Base-by-base conservation (phyloP, 2,797 vertebrate species). In the Sebastiscus albofasciatus region DNA sequence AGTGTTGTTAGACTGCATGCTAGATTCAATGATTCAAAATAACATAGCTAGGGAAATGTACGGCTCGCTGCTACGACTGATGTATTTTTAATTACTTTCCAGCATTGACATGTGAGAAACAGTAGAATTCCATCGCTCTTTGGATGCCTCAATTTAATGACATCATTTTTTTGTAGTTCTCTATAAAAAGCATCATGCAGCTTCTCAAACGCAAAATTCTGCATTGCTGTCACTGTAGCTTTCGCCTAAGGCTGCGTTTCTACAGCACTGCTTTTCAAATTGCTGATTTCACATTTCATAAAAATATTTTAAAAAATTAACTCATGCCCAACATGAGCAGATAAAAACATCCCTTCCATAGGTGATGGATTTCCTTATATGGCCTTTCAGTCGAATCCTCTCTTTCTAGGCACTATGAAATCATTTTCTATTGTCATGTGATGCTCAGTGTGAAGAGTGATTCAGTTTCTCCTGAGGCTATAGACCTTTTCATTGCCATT, bases 211-310 rank as follows among this genome's bases (percentile, higher is more conserved):
- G 5, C 18, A 55, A 56, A 66, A 65, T 72, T 27, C 16, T 56
- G 18, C 55, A 75, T 62, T 33, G 22, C 31, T 67, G 46, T 65
- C 24, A 33, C 12, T 71, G 39, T n/a, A 61, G 29, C 39, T 18
- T 65, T 76, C 65, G 67, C 77, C 62, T 12, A 4, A n/a, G 64
- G 77, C 46, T 36, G 14, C 2, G 1, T 33, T 56, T 73, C 22
- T 58, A 58, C 62, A 29, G 34, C 16, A 16, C 13, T 52, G 9
- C 29, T 64, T 80, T 64, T 67, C n/a, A 62, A 80, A 79, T 64
- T 72, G 71, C 77, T 79, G 33, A 80, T 79, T 87, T 85, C 36
- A 81, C 18, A 64, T 79, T 78, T 73, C 42, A 75, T 34, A 20
- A 62, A 80, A 33, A 46, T n/a, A 20, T 54, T 54, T 10, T 3